Base-by-base conservation (phyloP, 2,797 vertebrate species). In the Pogonophryne albipinna region DNA sequence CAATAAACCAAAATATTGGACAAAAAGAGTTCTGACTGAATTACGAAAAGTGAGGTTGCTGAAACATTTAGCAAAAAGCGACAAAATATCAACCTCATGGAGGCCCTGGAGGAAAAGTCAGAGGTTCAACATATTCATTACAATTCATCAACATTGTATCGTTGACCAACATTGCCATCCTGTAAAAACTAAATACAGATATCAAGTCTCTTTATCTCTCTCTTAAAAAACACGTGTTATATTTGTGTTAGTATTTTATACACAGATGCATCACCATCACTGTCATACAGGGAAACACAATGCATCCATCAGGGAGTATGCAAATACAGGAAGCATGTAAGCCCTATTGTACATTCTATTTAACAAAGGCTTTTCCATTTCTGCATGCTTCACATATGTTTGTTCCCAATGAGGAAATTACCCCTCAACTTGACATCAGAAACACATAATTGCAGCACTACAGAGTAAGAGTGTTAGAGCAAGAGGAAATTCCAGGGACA, bases 401-500 rank as follows among this genome's bases (percentile, higher is more conserved):
- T 3, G 15, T 31, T 62, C 10, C 55, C 61, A 72, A 53, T 44
- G 55, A 76, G 69, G 64, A 83, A 80, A 80, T 67, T 1, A 49
- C 17, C 73, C 34, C 10, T 78, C 53, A 74, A 47, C 64, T n/a
- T 51, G 58, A 46, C 46, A 50, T 73, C 67, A 70, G 42, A 52
- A 23, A 70, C 38, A 73, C 14, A 44, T 61, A 55, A 57, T 8
- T 44, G 42, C n/a, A 4, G 27, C 41, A 20, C 46, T 44, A 19
- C 4, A 59, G 15, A 56, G 5, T 13, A 27, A 66, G 19, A 57
- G 42, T 50, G 65, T 82, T 74, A 81, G 76, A 83, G 83, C 55
- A 23, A 68, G 31, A 76, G 73, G 83, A 80, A 82, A 82, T 83
- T 69, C 58, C 76, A 80, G 51, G 4, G 14, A 63, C 10, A 45